Evolutionary conservation across 2,113 vertebrate species (phyloP).

Genomic region (Pantherophis guttatus): DNA sequence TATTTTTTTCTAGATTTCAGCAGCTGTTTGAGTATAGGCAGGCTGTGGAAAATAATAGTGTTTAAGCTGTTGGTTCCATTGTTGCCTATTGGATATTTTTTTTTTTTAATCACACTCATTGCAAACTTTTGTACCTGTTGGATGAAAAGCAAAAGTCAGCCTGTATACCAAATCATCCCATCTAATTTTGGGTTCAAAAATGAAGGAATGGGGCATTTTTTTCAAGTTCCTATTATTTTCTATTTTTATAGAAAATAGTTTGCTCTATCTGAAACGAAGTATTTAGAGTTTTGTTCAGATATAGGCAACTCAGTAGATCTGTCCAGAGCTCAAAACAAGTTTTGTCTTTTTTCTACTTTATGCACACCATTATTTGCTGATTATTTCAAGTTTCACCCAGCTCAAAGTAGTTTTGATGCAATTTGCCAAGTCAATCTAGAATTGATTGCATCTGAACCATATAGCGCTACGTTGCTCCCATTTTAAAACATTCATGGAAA

Average conservation of each 20-base stretch:
- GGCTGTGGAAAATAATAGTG: not conserved
- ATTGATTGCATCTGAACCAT: not conserved
- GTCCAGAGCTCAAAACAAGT: not conserved
- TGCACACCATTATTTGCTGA: not conserved
- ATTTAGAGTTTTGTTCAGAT: not conserved
- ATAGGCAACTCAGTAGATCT: not conserved
- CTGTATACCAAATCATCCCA: not conserved
- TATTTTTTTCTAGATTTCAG: not conserved
- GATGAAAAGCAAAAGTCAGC: not conserved
- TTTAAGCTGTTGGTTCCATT: not conserved
- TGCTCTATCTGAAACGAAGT: not conserved
- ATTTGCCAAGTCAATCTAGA: not conserved
- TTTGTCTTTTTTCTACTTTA: not conserved
- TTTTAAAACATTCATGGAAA: not conserved
- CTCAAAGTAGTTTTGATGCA: not conserved
- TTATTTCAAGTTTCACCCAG: not conserved
- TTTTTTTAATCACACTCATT: not conserved
- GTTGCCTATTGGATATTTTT: not conserved
- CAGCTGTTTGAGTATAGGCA: not conserved
- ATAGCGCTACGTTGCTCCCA: too few relatives aligned
- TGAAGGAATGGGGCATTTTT: not conserved
- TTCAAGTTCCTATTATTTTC: not conserved
- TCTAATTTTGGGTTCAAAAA: not conserved
- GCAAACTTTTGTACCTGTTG: not conserved
- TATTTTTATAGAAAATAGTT: not conserved